Evolutionary conservation across 2,888 invertebrate genomes (phyloP), one percentile per base, ranked within the genome.

Genomic region (Dryobota labecula): DNA sequence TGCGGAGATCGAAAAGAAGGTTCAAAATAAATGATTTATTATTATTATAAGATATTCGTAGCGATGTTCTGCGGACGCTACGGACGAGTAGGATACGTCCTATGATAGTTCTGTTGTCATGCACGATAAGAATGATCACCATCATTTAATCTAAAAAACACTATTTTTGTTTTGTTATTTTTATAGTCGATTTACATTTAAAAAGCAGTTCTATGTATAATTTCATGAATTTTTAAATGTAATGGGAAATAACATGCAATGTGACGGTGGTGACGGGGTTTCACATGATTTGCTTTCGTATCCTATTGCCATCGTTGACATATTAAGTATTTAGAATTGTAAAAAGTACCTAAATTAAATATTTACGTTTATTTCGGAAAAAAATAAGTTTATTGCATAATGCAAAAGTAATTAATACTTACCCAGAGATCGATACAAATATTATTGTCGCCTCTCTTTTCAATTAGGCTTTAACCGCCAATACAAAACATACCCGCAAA

Each of bases 221-320:
- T 58, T 66, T 58, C 8, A 78, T 47, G 47, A 5, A 51, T 47
- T 56, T n/a, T 27, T 8, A 54, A 33, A 30, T 43, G 13, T 56
- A 65, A 78, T 64, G 49, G 56, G 8, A 43, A 27, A 3, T 53
- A 41, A 20, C 65, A 72, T 62, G 64, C 73, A 56, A 63, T 18
- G 72, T 41, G 49, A 13, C 18, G 20, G n/a, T n/a, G 20, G 27
- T 30, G 18, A 30, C 60, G 53, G 33, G 62, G 20, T 20, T 30
- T 24, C 30, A 68, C 68, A 70, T 24, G 67, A 51, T 24, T 41
- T 33, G n/a, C 30, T 2, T 30, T 8, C 4, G 38, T 15, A 27
- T 36, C 15, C 9, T 66, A 11, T 45, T 67, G 33, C 20, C 24
- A 45, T 27, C 33, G 6, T 45, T 24, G 15, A 36, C 3, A 27